These are phyloP conservation scores for Erebia epiphron DNA, from an alignment of 2,888 invertebrate species.

Conservation along the genomic window DNA sequence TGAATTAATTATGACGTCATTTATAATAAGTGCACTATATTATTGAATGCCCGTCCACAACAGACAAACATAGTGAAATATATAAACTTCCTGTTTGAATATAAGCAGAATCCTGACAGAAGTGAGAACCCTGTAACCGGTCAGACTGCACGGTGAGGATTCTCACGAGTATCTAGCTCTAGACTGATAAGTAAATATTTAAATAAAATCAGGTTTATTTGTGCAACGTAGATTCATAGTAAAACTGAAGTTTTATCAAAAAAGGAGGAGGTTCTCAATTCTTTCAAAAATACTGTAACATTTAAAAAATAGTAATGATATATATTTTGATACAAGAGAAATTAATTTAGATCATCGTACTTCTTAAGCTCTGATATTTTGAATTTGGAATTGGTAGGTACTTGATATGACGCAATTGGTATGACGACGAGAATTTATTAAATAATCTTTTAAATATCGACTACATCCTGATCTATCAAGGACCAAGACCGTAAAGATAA, in stretches of 20 bases:
- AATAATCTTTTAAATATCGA: too few relatives aligned
- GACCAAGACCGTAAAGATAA: too few relatives aligned
- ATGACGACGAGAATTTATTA: too few relatives aligned
- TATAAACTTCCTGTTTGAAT: neutral
- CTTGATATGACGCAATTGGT: too few relatives aligned
- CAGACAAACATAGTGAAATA: neutral
- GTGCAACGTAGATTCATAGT: neutral
- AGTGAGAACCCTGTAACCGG: neutral
- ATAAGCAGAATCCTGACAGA: too few relatives aligned
- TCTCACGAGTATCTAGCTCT: conserved; percentile 9
- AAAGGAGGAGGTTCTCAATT: too few relatives aligned
- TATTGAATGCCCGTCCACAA: neutral
- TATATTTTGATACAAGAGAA: neutral
- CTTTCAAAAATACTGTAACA: too few relatives aligned
- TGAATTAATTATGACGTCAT: neutral
- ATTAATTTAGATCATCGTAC: neutral
- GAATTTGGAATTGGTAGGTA: too few relatives aligned
- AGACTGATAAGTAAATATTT: conserved; percentile 11
- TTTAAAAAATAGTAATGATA: too few relatives aligned
- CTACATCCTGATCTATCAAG: too few relatives aligned
- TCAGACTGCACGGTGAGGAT: conserved; percentile 5
- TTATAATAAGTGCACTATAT: neutral
- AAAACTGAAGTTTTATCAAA: neutral
- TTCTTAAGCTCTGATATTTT: too few relatives aligned
- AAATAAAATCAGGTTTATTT: neutral